phyloP scores from a whole-genome alignment of 2,888 invertebrate genomes.

The Nudaria mundana region DNA sequence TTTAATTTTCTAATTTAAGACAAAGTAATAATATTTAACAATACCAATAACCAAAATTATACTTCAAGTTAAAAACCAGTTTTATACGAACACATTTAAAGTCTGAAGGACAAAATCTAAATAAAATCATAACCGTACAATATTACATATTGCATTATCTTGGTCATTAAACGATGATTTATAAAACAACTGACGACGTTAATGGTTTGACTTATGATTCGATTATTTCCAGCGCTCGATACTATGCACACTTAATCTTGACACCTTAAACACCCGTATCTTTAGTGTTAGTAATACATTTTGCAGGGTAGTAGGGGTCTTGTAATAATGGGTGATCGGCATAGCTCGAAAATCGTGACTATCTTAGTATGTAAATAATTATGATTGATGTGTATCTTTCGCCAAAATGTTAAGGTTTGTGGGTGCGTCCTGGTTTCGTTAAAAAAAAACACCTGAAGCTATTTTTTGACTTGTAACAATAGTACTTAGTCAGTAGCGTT shows the following conservation, averaged over 20 bases:
- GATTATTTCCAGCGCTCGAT: conserved; percentile 41
- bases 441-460: conserved; percentile 34
- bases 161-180: conserved; percentile 44
- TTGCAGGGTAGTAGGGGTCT: conserved; percentile 26
- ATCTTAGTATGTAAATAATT: conserved; percentile 56
- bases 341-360: conserved; percentile 48
- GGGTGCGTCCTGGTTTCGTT: conserved; percentile 43
- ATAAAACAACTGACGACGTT: conserved; percentile 42
- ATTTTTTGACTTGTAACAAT: conserved; percentile 33
- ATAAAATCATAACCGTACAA: background rate
- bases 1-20: no score
- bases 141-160: conserved; percentile 26
- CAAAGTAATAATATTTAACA: no score
- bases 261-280: conserved; percentile 19
- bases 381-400: conserved; percentile 62
- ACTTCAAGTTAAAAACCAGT: no score
- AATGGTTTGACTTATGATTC: conserved; percentile 45
- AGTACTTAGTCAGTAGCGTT: conserved; percentile 18
- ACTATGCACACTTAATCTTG: conserved; percentile 33
- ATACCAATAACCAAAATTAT: no score
- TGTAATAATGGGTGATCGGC: conserved; percentile 24
- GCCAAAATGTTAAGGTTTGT: conserved; percentile 48
- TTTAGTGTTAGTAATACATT: conserved; percentile 8
- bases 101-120: background rate
- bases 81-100: no score